A percentile compares a stretch with the other conserved stretches of the same genome.
phyloP scores from a whole-genome alignment of 2,888 invertebrate species.

The Xanthia togata region DNA sequence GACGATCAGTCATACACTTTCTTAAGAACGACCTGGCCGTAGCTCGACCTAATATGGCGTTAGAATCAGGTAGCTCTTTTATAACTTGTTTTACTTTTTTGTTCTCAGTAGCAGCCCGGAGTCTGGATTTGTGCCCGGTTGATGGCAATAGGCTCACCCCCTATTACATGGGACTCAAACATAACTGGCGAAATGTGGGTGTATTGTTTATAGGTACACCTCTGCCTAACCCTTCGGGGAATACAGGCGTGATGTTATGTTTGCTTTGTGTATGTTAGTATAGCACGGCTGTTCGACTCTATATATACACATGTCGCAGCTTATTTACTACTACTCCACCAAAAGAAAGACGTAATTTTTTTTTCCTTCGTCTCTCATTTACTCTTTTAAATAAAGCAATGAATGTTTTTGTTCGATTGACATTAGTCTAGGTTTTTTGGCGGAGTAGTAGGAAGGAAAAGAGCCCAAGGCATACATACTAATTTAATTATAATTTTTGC shows the following conservation, averaged over 20 bases:
- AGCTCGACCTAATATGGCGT: background rate
- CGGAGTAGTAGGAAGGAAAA: background rate
- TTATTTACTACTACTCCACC: background rate
- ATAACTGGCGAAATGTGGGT: background rate
- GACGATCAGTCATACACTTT: too few species aligned
- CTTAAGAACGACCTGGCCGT: too few species aligned
- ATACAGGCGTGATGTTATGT: background rate
- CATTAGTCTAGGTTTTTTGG: background rate
- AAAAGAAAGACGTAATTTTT: too few species aligned
- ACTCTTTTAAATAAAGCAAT: background rate
- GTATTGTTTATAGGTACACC: background rate
- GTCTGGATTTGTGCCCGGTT: too few species aligned
- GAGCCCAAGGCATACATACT: background rate
- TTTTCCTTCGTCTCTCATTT: background rate
- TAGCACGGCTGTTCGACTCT: background rate
- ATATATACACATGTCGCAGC: background rate
- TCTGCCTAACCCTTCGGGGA: background rate
- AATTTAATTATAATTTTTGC: background rate
- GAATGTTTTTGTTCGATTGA: background rate
- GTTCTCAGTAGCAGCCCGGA: too few species aligned
- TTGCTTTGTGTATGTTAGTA: background rate
- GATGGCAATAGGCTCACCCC: too few species aligned
- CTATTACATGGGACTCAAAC: background rate
- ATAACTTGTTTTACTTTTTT: too few species aligned
- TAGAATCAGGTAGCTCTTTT: too few species aligned